Base-by-base conservation (phyloP, 2,888 invertebrate species). In the Thereva nobilitata region DNA sequence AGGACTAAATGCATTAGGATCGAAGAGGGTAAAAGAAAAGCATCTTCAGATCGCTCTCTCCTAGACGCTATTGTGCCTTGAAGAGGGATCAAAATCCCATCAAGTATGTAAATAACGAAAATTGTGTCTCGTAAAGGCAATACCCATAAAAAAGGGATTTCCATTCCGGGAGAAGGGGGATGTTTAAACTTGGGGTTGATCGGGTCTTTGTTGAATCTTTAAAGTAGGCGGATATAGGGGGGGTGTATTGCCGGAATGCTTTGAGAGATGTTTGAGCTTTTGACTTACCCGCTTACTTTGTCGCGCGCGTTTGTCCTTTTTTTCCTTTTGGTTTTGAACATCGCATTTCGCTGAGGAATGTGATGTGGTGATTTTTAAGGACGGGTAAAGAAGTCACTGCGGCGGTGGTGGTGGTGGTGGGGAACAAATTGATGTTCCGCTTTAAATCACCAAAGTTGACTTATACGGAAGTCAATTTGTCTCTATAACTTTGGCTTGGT, bases 41-140 rank as follows among this genome's bases (percentile, higher is more conserved):
- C 55, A 55, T 55, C 34, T 40, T 5, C 12, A 9, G 23, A 23
- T 9, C 41, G 40, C 10, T 8, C 9, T 7, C 55, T 12, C 47
- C 42, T 38, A 47, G 59, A 59, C 59, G n/a, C 47, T 47, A 59
- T 59, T 59, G 59, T 59, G 59, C 47, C 49, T 23, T 59, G 59
- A 59, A 59, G 59, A 59, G 59, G 59, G 59, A 59, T 59, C 59
- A 59, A 59, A 59, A 59, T 59, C 59, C 59, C 59, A 59, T 59
- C 59, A 59, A 59, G 49, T 59, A 59, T 59, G 59, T 59, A 59
- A 59, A 59, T 59, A 59, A 59, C 59, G 59, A 59, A 59, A 59
- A 59, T 59, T 59, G 59, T 59, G 59, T 49, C 47, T 47, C 59
- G 59, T 59, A 59, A 59, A 47, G 45, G 59, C 47, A 59, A 59